Conservation (phyloP, 2,888 invertebrate genomes). For the Drosophila paramelanica region DNA sequence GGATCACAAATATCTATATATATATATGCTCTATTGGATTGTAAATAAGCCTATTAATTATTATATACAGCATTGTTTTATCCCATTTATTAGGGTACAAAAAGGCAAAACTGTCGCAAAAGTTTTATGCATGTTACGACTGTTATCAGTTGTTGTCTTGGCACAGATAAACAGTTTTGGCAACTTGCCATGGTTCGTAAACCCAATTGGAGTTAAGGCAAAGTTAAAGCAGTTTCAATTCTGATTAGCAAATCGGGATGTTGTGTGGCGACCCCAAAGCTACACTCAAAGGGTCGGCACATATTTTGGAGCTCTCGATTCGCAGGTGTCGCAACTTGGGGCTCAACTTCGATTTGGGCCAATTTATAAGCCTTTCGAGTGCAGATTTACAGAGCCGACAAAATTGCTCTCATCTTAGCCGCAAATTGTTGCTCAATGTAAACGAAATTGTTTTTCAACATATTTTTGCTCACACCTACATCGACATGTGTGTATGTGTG, state of each 20-base stretch:
- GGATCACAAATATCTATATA: no score
- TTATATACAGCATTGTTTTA: no score
- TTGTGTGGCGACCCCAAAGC: not conserved
- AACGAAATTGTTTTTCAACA: slow-evolving; percentile 56
- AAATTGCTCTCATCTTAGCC: slow-evolving; percentile 36
- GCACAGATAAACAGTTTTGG: slow-evolving; percentile 19
- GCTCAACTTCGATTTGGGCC: slow-evolving; percentile 1
- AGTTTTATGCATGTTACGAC: slow-evolving; percentile 17
- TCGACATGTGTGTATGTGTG: not conserved
- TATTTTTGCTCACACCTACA: slow-evolving; percentile 31
- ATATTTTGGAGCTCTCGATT: not conserved
- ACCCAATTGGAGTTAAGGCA: slow-evolving; percentile 1
- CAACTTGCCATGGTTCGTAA: slow-evolving; percentile 12
- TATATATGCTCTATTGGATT: no score
- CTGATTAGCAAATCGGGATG: slow-evolving; percentile 7
- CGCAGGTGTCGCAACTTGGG: not conserved
- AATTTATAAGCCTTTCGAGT: slow-evolving; percentile 39
- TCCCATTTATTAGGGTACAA: not conserved
- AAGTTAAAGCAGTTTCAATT: slow-evolving; percentile 10
- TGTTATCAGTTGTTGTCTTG: slow-evolving; percentile 10
- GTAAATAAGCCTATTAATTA: no score
- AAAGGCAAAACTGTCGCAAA: not conserved
- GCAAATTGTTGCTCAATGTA: slow-evolving; percentile 49
- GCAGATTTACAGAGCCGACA: slow-evolving; percentile 40
- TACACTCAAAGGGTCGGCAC: slow-evolving; percentile 2